These are phyloP conservation scores for Zaprionus bogoriensis DNA, from an alignment of 2,888 invertebrate species.

Conservation along the genomic window DNA sequence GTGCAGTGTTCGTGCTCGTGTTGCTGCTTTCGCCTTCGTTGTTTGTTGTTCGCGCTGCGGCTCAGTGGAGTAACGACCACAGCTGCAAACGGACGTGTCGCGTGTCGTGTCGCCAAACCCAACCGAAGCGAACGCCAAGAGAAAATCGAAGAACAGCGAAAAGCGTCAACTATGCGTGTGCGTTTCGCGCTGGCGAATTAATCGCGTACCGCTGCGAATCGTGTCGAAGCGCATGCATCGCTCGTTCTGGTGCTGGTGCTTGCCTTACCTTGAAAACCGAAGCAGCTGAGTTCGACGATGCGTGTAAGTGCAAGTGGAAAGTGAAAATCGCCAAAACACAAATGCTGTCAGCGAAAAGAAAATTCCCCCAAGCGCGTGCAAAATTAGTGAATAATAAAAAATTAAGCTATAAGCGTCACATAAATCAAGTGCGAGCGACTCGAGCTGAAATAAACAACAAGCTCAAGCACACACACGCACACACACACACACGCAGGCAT, in stretches of 20 bases:
- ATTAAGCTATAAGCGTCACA: slow-evolving; percentile 55
- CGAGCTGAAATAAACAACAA: neutral
- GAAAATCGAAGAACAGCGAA: neutral
- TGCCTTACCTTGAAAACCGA: slow-evolving; percentile 48
- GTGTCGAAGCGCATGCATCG: neutral
- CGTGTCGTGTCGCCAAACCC: slow-evolving; percentile 32
- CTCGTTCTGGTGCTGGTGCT: too few relatives aligned
- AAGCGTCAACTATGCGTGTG: neutral
- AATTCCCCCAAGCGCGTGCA: slow-evolving; percentile 26
- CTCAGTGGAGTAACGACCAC: slow-evolving; percentile 81
- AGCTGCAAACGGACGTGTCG: slow-evolving; percentile 79
- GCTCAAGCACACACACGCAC: neutral
- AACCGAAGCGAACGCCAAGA: neutral
- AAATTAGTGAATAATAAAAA: slow-evolving; percentile 40
- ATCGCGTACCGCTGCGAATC: too few relatives aligned
- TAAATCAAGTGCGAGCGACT: slow-evolving; percentile 65
- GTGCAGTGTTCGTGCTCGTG: neutral
- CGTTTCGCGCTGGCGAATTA: too few relatives aligned
- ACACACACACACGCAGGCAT: neutral
- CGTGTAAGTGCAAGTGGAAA: slow-evolving; percentile 39
- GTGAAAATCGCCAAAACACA: neutral
- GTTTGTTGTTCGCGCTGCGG: slow-evolving; percentile 1
- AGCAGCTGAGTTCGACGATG: slow-evolving; percentile 17
- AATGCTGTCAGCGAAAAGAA: slow-evolving; percentile 8
- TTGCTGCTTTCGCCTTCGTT: neutral